These are phyloP conservation scores for Clarias batrachus DNA, from an alignment of 2,113 vertebrate genomes.

Conservation along the genomic window DNA sequence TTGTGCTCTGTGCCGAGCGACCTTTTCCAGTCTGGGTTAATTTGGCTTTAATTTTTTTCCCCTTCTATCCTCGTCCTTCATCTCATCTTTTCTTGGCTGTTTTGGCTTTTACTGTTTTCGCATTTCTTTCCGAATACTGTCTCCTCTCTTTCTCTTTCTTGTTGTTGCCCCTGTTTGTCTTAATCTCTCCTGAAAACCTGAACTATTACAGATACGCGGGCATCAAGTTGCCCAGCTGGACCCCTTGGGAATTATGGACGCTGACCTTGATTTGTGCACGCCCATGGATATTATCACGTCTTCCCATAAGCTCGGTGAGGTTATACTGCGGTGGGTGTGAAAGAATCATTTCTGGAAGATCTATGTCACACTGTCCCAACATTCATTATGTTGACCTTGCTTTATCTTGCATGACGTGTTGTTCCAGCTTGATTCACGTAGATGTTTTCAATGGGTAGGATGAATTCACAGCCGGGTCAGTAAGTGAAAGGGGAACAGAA, in stretches of 20 bases:
- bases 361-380: background rate
- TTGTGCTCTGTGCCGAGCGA: slow-evolving; percentile 39
- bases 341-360: background rate
- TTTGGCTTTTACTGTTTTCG: background rate
- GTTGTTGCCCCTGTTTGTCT: slow-evolving; percentile 14
- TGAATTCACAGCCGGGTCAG: background rate
- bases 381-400: background rate
- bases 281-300: slow-evolving; percentile 87
- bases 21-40: slow-evolving; percentile 57
- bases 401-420: slow-evolving; percentile 34
- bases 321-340: slow-evolving; percentile 44
- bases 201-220: slow-evolving; percentile 80
- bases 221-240: slow-evolving; percentile 88
- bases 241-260: slow-evolving; percentile 87
- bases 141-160: background rate
- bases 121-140: slow-evolving; percentile 51
- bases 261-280: slow-evolving; percentile 85
- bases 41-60: slow-evolving; percentile 39
- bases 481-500: background rate
- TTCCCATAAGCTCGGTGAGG: slow-evolving; percentile 90
- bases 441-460: slow-evolving; percentile 46
- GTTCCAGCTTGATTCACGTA: background rate
- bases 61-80: slow-evolving; percentile 55
- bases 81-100: slow-evolving; percentile 47
- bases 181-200: slow-evolving; percentile 47